Conservation (phyloP, 2,113 vertebrate species). For the Xerus inauris region DNA sequence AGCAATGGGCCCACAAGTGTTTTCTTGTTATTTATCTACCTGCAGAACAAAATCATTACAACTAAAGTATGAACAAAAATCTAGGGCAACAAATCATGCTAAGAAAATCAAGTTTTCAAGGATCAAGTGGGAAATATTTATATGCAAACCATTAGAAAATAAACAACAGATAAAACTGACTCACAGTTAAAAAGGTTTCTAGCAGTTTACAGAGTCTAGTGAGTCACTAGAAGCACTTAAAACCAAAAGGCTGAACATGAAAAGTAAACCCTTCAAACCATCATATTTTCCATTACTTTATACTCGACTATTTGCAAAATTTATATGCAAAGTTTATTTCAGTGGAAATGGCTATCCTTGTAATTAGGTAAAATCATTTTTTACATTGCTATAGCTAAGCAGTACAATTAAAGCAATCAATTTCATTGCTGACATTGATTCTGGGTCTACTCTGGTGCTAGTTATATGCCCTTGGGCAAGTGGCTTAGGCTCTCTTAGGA, state of each 20-base stretch:
- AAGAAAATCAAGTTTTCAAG: constrained; percentile 9
- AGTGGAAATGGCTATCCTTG: not conserved
- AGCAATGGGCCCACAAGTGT: not conserved
- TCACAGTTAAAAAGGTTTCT: not conserved
- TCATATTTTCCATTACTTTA: not conserved
- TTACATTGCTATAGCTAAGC: not conserved
- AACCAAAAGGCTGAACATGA: not conserved
- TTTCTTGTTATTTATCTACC: not conserved
- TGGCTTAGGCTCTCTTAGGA: not conserved
- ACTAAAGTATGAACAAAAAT: not conserved
- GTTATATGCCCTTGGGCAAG: not conserved
- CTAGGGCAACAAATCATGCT: not conserved
- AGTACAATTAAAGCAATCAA: not conserved
- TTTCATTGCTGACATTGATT: constrained; percentile 15
- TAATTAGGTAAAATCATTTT: constrained; percentile 23
- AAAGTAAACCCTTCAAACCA: not conserved
- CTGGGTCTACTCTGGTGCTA: not conserved
- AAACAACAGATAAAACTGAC: not conserved
- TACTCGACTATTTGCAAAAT: not conserved
- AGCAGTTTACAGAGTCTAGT: not conserved
- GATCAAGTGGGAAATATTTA: not conserved
- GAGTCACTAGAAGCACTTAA: not conserved
- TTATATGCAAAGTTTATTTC: not conserved
- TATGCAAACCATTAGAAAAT: not conserved
- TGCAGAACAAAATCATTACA: not conserved